phyloP scores from a whole-genome alignment of 2,888 invertebrate genomes.

The Ellobium chinense region DNA sequence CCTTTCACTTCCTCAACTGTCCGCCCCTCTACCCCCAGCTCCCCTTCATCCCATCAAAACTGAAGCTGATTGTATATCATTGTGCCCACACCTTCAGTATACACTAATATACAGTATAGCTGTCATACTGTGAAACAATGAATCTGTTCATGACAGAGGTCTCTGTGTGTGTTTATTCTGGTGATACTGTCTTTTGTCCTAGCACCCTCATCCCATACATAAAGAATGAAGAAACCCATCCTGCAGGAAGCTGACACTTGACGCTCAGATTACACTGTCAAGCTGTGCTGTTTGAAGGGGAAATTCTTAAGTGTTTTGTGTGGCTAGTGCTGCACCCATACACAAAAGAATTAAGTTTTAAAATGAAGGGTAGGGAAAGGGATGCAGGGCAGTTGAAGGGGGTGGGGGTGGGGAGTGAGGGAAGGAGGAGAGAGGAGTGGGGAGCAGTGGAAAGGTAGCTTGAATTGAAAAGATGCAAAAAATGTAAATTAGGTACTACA shows the following conservation, averaged over 20 bases:
- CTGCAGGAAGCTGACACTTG: constrained; percentile 24
- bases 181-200: constrained; percentile 14
- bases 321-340: too few relatives aligned
- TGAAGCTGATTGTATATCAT: too few relatives aligned
- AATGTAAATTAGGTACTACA: not conserved
- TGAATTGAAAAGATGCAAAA: not conserved
- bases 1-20: not conserved
- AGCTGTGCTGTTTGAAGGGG: too few relatives aligned
- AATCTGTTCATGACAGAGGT: not conserved
- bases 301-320: too few relatives aligned
- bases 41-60: too few relatives aligned
- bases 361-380: not conserved
- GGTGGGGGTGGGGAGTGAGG: not conserved
- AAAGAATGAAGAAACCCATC: constrained; percentile 9
- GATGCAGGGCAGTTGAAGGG: not conserved
- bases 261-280: not conserved
- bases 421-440: not conserved
- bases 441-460: not conserved
- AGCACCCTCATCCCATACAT: not conserved
- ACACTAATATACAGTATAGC: too few relatives aligned
- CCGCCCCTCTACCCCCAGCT: too few relatives aligned
- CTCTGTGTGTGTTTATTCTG: not conserved
- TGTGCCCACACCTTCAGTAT: too few relatives aligned
- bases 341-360: too few relatives aligned
- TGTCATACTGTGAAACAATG: too few relatives aligned